A percentile compares a stretch with the other conserved stretches of the same genome.
These are phyloP conservation scores for Dryococelus australis DNA, from an alignment of 2,888 invertebrate species.

Conservation along the genomic window DNA sequence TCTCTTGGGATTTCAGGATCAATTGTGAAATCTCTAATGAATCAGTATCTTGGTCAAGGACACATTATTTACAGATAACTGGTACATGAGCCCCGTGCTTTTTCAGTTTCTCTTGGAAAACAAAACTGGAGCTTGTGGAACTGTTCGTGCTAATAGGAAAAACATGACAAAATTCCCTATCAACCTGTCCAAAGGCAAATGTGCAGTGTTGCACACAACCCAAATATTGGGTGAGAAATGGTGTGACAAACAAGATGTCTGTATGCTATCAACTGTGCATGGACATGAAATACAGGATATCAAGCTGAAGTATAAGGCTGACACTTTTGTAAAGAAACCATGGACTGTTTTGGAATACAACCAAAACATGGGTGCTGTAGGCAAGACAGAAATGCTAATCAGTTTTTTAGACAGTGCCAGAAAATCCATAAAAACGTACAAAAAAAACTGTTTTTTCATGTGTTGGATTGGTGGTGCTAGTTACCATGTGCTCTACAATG, in stretches of 20 bases:
- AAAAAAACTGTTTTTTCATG: slow-evolving; percentile 22
- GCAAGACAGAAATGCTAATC: slow-evolving; percentile 20
- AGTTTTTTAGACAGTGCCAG: slow-evolving; percentile 19
- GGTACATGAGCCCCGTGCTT: background rate
- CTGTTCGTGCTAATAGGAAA: slow-evolving; percentile 3
- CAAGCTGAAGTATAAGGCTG: background rate
- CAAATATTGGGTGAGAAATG: background rate
- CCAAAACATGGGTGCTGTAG: background rate
- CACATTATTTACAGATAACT: background rate
- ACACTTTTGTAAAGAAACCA: background rate
- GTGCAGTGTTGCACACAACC: background rate
- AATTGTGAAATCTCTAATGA: background rate
- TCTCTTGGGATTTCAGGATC: background rate
- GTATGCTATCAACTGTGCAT: background rate
- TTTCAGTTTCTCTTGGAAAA: slow-evolving; percentile 5
- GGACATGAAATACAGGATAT: background rate
- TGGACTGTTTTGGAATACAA: background rate
- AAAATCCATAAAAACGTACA: slow-evolving; percentile 17
- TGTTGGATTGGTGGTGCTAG: background rate
- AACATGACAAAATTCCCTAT: background rate
- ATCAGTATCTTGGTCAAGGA: background rate
- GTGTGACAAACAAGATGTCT: slow-evolving; percentile 13
- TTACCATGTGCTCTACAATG: background rate
- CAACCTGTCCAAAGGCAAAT: background rate
- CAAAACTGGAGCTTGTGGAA: slow-evolving; percentile 17